phyloP scores from a whole-genome alignment of 2,888 invertebrate species.

The Hirtodrosophila histrioides region DNA sequence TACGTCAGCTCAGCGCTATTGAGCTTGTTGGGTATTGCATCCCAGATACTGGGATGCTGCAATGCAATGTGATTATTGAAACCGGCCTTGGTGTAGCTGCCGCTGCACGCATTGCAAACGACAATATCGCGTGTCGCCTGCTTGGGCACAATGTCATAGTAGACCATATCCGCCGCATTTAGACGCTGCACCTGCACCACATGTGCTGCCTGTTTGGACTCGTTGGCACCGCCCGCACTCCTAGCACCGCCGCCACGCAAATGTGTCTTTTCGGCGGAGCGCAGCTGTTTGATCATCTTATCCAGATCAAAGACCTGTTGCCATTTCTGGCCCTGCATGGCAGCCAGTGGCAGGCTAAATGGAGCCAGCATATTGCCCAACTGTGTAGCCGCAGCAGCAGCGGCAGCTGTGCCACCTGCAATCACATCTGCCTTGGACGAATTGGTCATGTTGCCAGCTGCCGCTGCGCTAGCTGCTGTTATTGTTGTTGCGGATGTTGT shows the following conservation, averaged over 20 bases:
- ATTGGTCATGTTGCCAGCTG: slow-evolving; percentile 50
- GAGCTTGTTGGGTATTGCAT: slow-evolving; percentile 67
- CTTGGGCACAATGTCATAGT: slow-evolving; percentile 92
- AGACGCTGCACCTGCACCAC: slow-evolving; percentile 85
- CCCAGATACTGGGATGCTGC: slow-evolving; percentile 84
- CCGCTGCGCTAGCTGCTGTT: slow-evolving; percentile 4
- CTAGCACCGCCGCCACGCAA: slow-evolving; percentile 55
- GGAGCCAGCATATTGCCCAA: slow-evolving; percentile 47
- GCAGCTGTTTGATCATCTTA: slow-evolving; percentile 78
- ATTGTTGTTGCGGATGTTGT: slow-evolving; percentile 10
- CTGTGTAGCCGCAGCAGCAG: slow-evolving; percentile 31
- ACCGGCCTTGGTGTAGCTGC: slow-evolving; percentile 91
- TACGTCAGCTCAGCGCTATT: slow-evolving; percentile 11
- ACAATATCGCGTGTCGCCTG: slow-evolving; percentile 91
- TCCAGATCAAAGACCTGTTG: slow-evolving; percentile 80
- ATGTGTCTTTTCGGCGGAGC: slow-evolving; percentile 75
- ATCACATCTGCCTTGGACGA: slow-evolving; percentile 50
- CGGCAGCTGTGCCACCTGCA: slow-evolving; percentile 25
- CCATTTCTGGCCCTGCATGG: slow-evolving; percentile 81
- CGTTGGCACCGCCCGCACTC: slow-evolving; percentile 5
- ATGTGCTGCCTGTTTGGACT: slow-evolving; percentile 25
- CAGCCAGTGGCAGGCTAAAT: slow-evolving; percentile 23
- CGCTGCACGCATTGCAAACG: slow-evolving; percentile 91
- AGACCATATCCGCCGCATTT: slow-evolving; percentile 87
- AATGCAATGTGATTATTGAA: slow-evolving; percentile 89